Evolutionary conservation across 2,888 invertebrate species (phyloP).

Genomic region (Alcis repandata): DNA sequence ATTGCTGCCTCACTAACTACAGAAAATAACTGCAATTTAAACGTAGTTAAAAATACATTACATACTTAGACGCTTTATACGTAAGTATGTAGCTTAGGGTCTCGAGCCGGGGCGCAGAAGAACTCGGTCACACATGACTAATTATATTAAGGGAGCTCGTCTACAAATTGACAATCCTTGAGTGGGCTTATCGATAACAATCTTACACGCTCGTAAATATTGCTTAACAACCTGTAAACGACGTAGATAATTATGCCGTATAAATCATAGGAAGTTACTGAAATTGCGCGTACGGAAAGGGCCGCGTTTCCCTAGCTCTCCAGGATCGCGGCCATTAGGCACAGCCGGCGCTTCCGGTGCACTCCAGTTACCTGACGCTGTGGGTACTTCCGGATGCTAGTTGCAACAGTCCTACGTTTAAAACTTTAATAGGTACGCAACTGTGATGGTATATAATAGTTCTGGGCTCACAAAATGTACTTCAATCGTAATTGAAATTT

Average conservation of each 20-base stretch:
- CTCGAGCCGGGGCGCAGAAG: conserved; percentile 4
- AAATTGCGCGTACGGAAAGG: conserved; percentile 45
- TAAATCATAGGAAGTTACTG: conserved; percentile 53
- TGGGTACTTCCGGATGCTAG: conserved; percentile 9
- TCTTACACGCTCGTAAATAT: conserved; percentile 4
- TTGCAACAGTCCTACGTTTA: conserved; percentile 7
- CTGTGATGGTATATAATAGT: neutral
- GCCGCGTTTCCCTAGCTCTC: conserved; percentile 63
- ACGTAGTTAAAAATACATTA: conserved; percentile 1
- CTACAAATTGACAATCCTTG: conserved; percentile 22
- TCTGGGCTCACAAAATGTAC: no score
- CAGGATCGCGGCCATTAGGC: conserved; percentile 64
- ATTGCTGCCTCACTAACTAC: conserved; percentile 4
- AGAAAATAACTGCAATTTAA: conserved; percentile 8
- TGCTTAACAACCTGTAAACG: conserved; percentile 26
- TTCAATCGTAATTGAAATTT: no score
- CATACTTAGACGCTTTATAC: neutral
- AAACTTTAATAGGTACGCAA: neutral
- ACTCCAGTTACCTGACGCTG: conserved; percentile 14
- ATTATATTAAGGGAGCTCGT: conserved; percentile 26
- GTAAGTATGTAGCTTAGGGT: conserved; percentile 3
- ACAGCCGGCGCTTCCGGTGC: conserved; percentile 53
- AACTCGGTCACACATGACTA: conserved; percentile 28
- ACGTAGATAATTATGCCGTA: conserved; percentile 34
- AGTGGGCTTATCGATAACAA: conserved; percentile 26